Percentiles rank a stretch among this genome's conserved stretches.
Conservation (phyloP, 2,113 vertebrate species). For the Xyrauchen texanus region DNA sequence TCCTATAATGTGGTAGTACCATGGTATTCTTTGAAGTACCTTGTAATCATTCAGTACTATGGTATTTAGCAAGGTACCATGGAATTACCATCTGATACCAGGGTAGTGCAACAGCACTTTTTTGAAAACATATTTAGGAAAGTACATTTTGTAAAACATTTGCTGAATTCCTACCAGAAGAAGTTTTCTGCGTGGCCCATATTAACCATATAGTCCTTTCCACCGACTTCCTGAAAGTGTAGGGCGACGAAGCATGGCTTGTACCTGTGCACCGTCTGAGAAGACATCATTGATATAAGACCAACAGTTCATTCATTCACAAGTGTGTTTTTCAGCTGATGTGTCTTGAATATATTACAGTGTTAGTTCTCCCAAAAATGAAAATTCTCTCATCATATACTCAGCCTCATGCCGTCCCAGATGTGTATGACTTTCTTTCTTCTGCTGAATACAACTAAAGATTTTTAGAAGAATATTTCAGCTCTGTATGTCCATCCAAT, state of each 20-base stretch:
- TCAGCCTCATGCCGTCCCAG: too few relatives aligned
- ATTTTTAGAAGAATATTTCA: too few relatives aligned
- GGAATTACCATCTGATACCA: neutral
- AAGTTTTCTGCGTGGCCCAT: constrained; percentile 74
- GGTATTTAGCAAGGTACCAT: neutral
- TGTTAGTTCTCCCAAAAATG: too few relatives aligned
- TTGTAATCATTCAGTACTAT: neutral
- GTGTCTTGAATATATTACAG: too few relatives aligned
- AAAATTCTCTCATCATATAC: too few relatives aligned
- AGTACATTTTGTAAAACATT: too few relatives aligned
- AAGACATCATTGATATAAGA: neutral
- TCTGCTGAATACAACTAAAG: too few relatives aligned
- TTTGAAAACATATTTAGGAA: too few relatives aligned
- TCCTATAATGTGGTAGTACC: too few relatives aligned
- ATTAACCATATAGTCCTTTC: constrained; percentile 77
- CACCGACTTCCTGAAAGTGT: constrained; percentile 82
- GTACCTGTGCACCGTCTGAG: constrained; percentile 69
- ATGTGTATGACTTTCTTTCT: too few relatives aligned
- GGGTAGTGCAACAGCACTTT: neutral
- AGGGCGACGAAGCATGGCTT: constrained; percentile 77
- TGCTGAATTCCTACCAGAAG: constrained; percentile 65
- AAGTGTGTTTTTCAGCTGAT: neutral
- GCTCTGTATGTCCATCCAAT: too few relatives aligned
- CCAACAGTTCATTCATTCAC: neutral
- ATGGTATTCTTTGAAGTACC: neutral